phyloP scores from a whole-genome alignment of 2,888 invertebrate species.

The Seira musarum region DNA sequence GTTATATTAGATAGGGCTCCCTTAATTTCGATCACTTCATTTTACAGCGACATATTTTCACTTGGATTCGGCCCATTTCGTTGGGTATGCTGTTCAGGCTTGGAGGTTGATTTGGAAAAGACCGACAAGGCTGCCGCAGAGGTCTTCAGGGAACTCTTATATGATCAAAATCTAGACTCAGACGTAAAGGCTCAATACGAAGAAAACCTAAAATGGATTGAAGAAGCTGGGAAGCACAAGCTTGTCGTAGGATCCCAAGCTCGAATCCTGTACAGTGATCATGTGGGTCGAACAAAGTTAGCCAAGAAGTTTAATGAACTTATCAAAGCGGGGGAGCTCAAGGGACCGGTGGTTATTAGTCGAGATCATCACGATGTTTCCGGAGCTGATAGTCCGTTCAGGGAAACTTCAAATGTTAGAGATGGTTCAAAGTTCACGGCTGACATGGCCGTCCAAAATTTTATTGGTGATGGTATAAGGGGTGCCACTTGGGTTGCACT shows the following conservation, averaged over 20 bases:
- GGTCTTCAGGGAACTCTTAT: conserved; percentile 72
- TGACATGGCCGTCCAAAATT: conserved; percentile 78
- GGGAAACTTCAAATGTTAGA: conserved; percentile 78
- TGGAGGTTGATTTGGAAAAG: conserved; percentile 73
- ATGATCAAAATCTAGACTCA: conserved; percentile 72
- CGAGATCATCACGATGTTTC: conserved; percentile 79
- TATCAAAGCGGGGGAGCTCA: conserved; percentile 73
- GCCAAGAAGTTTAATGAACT: conserved; percentile 77
- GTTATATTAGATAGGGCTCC: too few relatives aligned
- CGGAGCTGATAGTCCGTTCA: conserved; percentile 77
- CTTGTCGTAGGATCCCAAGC: conserved; percentile 77
- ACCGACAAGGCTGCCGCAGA: conserved; percentile 75
- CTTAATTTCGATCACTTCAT: neutral
- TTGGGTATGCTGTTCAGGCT: conserved; percentile 78
- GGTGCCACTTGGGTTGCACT: conserved; percentile 79
- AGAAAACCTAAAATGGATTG: conserved; percentile 78
- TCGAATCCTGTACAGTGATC: conserved; percentile 78
- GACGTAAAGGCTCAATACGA: conserved; percentile 75
- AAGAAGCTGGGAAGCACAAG: conserved; percentile 75
- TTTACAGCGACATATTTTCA: conserved; percentile 76
- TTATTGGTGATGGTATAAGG: conserved; percentile 76
- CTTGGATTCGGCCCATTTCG: conserved; percentile 80
- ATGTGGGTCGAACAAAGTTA: conserved; percentile 74
- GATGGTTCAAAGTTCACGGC: conserved; percentile 78
- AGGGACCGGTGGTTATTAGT: conserved; percentile 76